Evolutionary conservation across 2,113 vertebrate species (phyloP).

Genomic region (Romanogobio albipinnatus): DNA sequence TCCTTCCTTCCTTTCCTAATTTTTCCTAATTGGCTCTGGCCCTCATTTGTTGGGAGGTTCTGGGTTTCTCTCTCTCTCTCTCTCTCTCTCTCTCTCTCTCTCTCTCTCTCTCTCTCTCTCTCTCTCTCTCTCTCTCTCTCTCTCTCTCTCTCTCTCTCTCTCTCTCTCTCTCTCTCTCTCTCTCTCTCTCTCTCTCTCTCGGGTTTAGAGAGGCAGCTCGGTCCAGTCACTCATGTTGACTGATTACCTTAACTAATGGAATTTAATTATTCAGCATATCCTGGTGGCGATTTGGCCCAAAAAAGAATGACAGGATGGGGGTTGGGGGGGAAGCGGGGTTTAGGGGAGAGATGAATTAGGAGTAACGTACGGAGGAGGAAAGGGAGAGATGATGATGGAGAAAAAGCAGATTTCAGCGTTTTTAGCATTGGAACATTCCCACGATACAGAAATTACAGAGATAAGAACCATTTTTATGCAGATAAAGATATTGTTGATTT

Average conservation of each 20-base stretch:
- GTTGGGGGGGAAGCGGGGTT: conserved; percentile 43
- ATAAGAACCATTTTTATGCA: not conserved
- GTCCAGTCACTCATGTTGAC: conserved; percentile 79
- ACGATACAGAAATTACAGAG: not conserved
- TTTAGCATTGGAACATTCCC: conserved; percentile 7
- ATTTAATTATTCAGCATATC: conserved; percentile 84
- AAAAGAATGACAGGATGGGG: conserved; percentile 71
- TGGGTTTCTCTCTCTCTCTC: conserved; percentile 18
- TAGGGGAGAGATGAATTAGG: conserved; percentile 40
- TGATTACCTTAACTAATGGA: conserved; percentile 84
- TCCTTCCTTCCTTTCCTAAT: conserved; percentile 16
- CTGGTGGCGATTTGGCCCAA: conserved; percentile 74
- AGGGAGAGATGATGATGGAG: conserved; percentile 44
- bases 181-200: not conserved
- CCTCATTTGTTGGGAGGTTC: conserved; percentile 45
- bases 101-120: not conserved
- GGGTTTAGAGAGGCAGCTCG: conserved; percentile 48
- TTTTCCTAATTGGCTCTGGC: conserved; percentile 39
- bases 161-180: too few species aligned
- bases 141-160: not conserved
- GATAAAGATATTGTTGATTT: not conserved
- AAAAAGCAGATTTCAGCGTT: conserved; percentile 34
- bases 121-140: not conserved
- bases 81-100: too few species aligned
- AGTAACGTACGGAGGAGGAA: conserved; percentile 35